Base-by-base conservation (phyloP, 2,888 invertebrate species). In the Chironomus tentans region DNA sequence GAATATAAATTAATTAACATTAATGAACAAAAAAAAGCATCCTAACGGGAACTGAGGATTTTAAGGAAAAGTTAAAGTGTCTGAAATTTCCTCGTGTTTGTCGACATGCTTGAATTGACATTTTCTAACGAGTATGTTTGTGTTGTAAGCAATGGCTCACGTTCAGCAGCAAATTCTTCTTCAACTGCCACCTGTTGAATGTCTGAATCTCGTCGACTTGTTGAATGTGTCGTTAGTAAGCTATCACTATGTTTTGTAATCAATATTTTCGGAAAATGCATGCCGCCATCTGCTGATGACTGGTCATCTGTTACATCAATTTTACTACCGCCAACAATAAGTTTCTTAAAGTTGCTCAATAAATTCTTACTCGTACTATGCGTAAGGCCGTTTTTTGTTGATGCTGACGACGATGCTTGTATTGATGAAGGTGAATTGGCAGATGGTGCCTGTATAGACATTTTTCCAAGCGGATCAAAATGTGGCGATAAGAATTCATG, bases 171-270 rank as follows among this genome's bases (percentile, higher is more conserved):
- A 62, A 47, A 74, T 48, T 74, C 74, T 74, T 65, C 74, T 68
- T 68, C 65, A 22, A 56, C 68, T 18, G 65, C 65, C n/a, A 74
- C 74, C 68, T 74, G 74, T 74, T 74, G 74, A 74, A 74, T 74
- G 47, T 74, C 74, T 21, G 74, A 74, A 10, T 74, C 74, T 47
- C 74, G 46, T 46, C 74, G 65, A 74, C 74, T 74, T 74, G 74
- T 74, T 74, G 74, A 74, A 62, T 74, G 65, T 68, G 74, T 22
- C 22, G 62, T 74, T 46, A 74, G 24, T 15, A 74, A 38, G 38
- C 76, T 76, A n/a, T 76, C 76, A 15, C 69, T 69, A 21, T 76
- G 76, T 38, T 76, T 76, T 68, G 76, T 76, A 28, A 76, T 76
- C n/a, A 76, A 56, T 24, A 76, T 76, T 76, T 69, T 21, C 5